These are phyloP conservation scores for Danio albolineatus DNA, from an alignment of 2,797 vertebrate species.

Conservation along the genomic window DNA sequence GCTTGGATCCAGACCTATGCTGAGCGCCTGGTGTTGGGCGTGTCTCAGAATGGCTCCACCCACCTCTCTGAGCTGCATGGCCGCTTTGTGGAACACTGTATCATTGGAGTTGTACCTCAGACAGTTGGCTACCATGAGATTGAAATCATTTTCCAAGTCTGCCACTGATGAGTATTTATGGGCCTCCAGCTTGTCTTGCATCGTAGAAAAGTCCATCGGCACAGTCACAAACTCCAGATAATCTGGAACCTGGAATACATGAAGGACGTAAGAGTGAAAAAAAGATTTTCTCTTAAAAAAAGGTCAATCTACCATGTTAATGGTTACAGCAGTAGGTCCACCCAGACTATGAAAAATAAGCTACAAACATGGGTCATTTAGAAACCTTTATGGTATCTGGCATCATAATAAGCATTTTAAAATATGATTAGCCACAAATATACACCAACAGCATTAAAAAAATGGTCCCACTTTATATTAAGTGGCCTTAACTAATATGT, in stretches of 20 bases:
- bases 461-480: no score
- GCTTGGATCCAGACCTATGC: conserved; percentile 89
- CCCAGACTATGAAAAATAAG: background rate
- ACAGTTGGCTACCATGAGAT: conserved; percentile 98
- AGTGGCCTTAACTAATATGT: no score
- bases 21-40: conserved; percentile 91
- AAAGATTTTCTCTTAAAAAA: conserved; percentile 27
- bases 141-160: conserved; percentile 95
- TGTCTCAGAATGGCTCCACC: conserved; percentile 93
- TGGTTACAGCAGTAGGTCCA: background rate
- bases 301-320: background rate
- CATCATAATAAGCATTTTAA: background rate
- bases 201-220: conserved; percentile 98
- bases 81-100: conserved; percentile 95
- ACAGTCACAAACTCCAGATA: conserved; percentile 97
- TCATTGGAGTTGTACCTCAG: conserved; percentile 99
- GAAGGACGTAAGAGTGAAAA: conserved; percentile 47
- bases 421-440: background rate
- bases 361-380: background rate
- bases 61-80: conserved; percentile 90
- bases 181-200: conserved; percentile 93
- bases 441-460: background rate
- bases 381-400: background rate
- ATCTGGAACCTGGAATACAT: conserved; percentile 91
- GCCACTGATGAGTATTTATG: conserved; percentile 91